Evolutionary conservation across 2,113 vertebrate genomes (phyloP), one percentile per base, ranked within the genome.

Genomic region (Apodemus sylvaticus): DNA sequence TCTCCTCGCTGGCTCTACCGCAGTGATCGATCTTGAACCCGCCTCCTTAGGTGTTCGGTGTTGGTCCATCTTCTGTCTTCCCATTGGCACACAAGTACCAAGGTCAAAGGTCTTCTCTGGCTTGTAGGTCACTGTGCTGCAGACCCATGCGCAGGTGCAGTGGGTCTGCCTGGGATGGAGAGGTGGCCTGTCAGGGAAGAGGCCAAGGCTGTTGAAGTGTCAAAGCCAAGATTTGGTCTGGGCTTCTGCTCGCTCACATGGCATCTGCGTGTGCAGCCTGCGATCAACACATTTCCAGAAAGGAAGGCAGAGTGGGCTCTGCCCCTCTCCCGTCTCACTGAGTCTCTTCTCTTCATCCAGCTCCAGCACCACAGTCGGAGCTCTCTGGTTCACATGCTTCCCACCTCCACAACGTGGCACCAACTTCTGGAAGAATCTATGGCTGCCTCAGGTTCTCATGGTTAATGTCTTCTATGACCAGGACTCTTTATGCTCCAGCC

Each of bases 231-330:
- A 39, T 58, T 90, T 86, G 39, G 10, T 26, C 36, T 1, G 2
- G 14, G 14, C 12, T n/a, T 31, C n/a, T 5, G 2, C 68, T 48
- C 9, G 2, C 68, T 48, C 12, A 8, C 34, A 9, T 29, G 5
- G 16, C 22, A 10, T 17, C 5, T 1, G 0, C 9, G 11, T 1
- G 5, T 6, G 31, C 17, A 13, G 16, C 5, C 64, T 58, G 1
- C 24, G n/a, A 76, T 11, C 26, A 5, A 31, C 24, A 29, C 16
- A 53, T 34, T 51, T 78, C 48, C 48, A 78, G 76, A 31, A 29
- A 78, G 31, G 48, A 53, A 51, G 26, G 48, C 77, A 8, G 76
- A 53, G 77, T 78, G 74, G 74, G 45, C 77, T 53, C 29, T 19
- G 45, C 48, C 48, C 31, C 64, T 7, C 36, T 24, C 45, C 77